Evolutionary conservation across 2,888 invertebrate species (phyloP).

Genomic region (Cephus sareptanus): DNA sequence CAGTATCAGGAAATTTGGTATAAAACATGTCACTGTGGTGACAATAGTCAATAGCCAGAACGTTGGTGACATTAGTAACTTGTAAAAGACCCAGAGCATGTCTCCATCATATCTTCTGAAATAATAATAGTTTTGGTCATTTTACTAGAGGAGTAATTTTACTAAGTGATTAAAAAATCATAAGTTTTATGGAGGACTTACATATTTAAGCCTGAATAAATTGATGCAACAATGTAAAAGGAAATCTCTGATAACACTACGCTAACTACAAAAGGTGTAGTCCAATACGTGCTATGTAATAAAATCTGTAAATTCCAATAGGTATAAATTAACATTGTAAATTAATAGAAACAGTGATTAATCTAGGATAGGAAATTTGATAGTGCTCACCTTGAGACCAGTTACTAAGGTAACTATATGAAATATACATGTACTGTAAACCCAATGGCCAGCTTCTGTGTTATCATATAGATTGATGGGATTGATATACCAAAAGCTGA

Average conservation of each 20-base stretch:
- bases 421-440: constrained; percentile 52
- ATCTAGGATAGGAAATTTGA: neutral
- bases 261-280: constrained; percentile 70
- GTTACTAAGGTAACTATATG: constrained; percentile 51
- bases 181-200: constrained; percentile 65
- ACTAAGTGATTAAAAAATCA: neutral
- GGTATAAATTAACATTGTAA: neutral
- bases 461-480: constrained; percentile 68
- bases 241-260: constrained; percentile 69
- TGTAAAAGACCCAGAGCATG: constrained; percentile 72
- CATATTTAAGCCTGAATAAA: constrained; percentile 72
- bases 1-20: constrained; percentile 69
- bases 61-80: constrained; percentile 70
- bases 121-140: constrained; percentile 8
- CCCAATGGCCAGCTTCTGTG: constrained; percentile 70
- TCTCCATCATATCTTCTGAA: constrained; percentile 68
- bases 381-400: constrained; percentile 49
- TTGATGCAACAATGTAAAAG: constrained; percentile 69
- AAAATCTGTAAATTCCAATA: constrained; percentile 47
- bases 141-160: constrained; percentile 3
- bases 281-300: constrained; percentile 71
- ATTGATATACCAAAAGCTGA: constrained; percentile 63
- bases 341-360: neutral
- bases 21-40: constrained; percentile 67
- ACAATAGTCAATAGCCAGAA: constrained; percentile 73